Conservation (phyloP, 2,888 invertebrate species). For the Ectemnius continuus region DNA sequence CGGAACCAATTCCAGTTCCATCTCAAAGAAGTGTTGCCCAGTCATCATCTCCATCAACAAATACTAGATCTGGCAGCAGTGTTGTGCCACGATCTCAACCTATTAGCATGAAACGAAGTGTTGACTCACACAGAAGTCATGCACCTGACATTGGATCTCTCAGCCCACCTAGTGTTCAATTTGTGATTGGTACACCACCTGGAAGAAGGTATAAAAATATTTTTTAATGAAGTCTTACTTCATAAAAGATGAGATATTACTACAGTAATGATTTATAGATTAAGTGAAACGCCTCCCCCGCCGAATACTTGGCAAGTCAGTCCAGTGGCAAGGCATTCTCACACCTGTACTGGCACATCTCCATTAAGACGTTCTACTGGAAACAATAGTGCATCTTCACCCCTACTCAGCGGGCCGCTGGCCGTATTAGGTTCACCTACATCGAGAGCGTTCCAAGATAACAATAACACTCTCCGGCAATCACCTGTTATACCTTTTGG, state of each 20-base stretch:
- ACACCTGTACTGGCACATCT: constrained; percentile 81
- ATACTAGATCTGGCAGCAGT: constrained; percentile 71
- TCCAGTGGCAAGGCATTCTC: constrained; percentile 82
- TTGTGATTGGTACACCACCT: constrained; percentile 92
- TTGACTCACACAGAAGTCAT: constrained; percentile 82
- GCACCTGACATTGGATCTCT: constrained; percentile 92
- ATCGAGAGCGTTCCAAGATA: constrained; percentile 81
- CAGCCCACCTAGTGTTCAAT: constrained; percentile 94
- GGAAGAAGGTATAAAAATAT: constrained; percentile 78
- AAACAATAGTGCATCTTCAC: constrained; percentile 78
- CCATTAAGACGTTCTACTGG: constrained; percentile 83
- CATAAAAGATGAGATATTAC: constrained; percentile 12
- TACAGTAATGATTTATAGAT: constrained; percentile 63
- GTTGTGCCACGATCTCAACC: constrained; percentile 90
- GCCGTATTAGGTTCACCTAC: constrained; percentile 86
- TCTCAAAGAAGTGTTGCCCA: constrained; percentile 80
- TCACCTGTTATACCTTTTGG: constrained; percentile 83
- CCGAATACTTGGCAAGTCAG: constrained; percentile 92
- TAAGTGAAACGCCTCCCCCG: constrained; percentile 86
- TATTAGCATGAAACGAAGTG: constrained; percentile 88
- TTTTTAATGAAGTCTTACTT: background rate
- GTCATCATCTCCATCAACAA: constrained; percentile 61
- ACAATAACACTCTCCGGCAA: constrained; percentile 81
- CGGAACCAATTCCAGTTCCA: constrained; percentile 89
- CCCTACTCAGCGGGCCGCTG: constrained; percentile 81